Evolutionary conservation across 2,888 invertebrate species (phyloP), one percentile per base, ranked within the genome.

Genomic region (Cantharis rustica): DNA sequence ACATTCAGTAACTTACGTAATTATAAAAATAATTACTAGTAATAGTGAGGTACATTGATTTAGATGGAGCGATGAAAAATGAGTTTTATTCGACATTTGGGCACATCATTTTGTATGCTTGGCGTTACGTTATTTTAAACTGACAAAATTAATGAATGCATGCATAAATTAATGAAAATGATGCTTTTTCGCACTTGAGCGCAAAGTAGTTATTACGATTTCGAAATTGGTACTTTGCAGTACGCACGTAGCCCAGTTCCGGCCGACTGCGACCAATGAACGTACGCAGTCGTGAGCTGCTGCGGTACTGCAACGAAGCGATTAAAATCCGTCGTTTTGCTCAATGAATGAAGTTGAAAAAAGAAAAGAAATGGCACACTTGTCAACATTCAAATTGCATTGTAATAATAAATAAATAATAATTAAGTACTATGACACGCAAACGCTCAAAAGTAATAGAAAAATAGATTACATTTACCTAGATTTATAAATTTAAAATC

Each of bases 371-470:
- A 73, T 61, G 68, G 71, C 61, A 16, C 17, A 66, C 20, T 66
- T 23, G 16, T 66, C 64, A 23, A 66, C 64, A 66, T 66, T 20
- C 64, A 66, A 66, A 66, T 66, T 47, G 47, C 47, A 47, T 47
- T 61, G 70, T 72, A 63, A 61, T 69, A 69, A 69, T 66, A 75
- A 75, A 75, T 71, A 66, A 23, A 71, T 47, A 47, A 75, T 61
- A 71, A 72, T 72, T 74, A 70, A 73, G 68, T 70, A 74, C 70
- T 70, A 31, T 64, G 75, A 75, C 75, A 77, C 61, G 63, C 75
- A 77, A 77, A 77, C 66, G 73, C 71, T 66, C 68, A 72, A 77
- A 77, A 77, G 61, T 74, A 75, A 75, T 75, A 77, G 76, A 78
- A 76, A 78, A 78, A 78, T 74, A 73, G 72, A 73, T 73, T 66